Base-by-base conservation (phyloP, 2,113 vertebrate species). In the Glaucidium brasilianum region DNA sequence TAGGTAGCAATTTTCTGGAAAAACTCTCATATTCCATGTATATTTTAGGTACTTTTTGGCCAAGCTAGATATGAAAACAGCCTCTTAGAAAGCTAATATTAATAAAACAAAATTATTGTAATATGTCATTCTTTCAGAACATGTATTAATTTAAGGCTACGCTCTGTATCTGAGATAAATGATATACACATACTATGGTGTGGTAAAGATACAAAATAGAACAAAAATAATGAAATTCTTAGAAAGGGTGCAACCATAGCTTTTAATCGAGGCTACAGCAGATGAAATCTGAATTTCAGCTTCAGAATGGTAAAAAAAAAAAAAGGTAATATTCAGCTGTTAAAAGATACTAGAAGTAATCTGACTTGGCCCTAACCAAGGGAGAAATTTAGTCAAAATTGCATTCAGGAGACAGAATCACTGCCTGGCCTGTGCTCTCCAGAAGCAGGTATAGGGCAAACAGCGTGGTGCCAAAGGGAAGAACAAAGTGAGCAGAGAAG, bases 1-100 rank as follows among this genome's bases (percentile, higher is more conserved):
- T 67, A 96, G 94, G 75, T 93, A 77, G 92, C 58, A 77, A 95
- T 77, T 95, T 84, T 59, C 62, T 35, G 88, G 92, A 91, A 94
- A 43, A 35, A 9, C 49, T 7, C n/a, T 89, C 67, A 1, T 20
- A 20, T 8, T 80, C 45, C 27, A 11, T 15, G 17, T 20, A 11
- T 4, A 11, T 32, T 92, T 88, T 75, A 74, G 11, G 6, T 27
- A 45, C 0, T 25, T 90, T 92, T 81, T 68, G 27, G 39, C 45
- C 34, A 75, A 92, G 12, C 2, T 76, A 50, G 50, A 47, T 66
- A 80, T 52, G 79, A 96, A 80, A 81, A 85, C 53, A 64, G 15
- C 17, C 10, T 56, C 21, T 68, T 76, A 77, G 23, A 58, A 75
- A 86, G 13, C 18, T 45, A 50, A 41, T 53, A 60, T 58, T 75